These are phyloP conservation scores for Melanophora roralis DNA, from an alignment of 2,888 invertebrate genomes.

Conservation along the genomic window DNA sequence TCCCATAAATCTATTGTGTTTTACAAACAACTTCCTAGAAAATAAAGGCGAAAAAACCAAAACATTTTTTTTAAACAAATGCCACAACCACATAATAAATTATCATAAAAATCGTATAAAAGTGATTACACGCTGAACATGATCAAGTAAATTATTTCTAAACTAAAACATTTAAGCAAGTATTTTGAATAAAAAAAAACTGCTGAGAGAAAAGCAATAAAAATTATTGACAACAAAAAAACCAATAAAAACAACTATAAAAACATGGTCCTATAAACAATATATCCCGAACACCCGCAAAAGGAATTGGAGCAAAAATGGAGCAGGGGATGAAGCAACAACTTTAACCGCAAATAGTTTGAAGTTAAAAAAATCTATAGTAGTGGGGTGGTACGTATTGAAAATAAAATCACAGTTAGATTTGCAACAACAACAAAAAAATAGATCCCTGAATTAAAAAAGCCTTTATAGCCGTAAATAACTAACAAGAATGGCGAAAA, in stretches of 20 bases:
- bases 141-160: constrained; percentile 24
- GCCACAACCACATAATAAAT: constrained; percentile 55
- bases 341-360: constrained; percentile 30
- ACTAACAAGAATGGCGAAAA: constrained; percentile 17
- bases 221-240: constrained; percentile 22
- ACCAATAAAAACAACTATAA: neutral
- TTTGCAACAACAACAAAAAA: neutral
- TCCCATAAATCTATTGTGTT: constrained; percentile 37
- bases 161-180: constrained; percentile 30
- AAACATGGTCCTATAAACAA: constrained; percentile 13
- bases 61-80: neutral
- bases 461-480: constrained; percentile 9
- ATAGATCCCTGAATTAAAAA: too few relatives aligned
- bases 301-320: neutral
- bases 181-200: constrained; percentile 17
- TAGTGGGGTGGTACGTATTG: neutral
- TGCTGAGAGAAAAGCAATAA: neutral
- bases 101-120: constrained; percentile 58
- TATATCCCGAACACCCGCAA: constrained; percentile 37
- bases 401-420: constrained; percentile 20
- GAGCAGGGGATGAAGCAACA: neutral
- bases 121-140: constrained; percentile 50
- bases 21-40: constrained; percentile 22
- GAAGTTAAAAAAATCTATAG: constrained; percentile 4
- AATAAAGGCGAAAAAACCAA: neutral